phyloP scores from a whole-genome alignment of 1,140 invertebrate species.

The Leptinotarsa undecemlineata region DNA sequence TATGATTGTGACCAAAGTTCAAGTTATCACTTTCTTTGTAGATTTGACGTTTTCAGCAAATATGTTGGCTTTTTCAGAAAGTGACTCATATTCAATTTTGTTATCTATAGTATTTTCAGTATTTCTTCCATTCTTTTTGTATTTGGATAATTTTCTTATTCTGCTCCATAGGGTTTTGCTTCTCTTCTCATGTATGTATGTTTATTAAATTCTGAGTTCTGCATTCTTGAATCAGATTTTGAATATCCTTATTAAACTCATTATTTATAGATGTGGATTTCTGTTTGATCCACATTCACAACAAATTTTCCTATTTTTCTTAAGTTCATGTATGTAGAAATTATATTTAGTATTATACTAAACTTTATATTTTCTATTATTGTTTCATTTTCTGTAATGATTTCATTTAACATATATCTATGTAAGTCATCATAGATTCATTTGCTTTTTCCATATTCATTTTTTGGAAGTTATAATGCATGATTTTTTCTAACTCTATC shows the following conservation, averaged over 20 bases:
- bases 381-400: not conserved
- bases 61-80: not conserved
- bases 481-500: not conserved
- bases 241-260: constrained; percentile 1
- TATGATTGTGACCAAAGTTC: not conserved
- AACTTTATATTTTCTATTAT: not conserved
- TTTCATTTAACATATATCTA: not conserved
- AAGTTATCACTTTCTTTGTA: not conserved
- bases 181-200: not conserved
- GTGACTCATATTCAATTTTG: not conserved
- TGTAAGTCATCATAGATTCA: not conserved
- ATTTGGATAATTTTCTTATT: not conserved
- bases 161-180: not conserved
- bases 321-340: not conserved
- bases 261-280: not conserved
- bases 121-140: not conserved
- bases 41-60: not conserved
- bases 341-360: not conserved
- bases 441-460: constrained; percentile 1
- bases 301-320: no score
- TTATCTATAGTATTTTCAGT: not conserved
- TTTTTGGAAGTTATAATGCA: constrained; percentile 9
- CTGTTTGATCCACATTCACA: no score
- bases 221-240: constrained; percentile 10
- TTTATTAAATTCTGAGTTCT: constrained; percentile 9